These are phyloP conservation scores for Nebria ingens DNA, from an alignment of 1,140 invertebrate species.

Conservation along the genomic window DNA sequence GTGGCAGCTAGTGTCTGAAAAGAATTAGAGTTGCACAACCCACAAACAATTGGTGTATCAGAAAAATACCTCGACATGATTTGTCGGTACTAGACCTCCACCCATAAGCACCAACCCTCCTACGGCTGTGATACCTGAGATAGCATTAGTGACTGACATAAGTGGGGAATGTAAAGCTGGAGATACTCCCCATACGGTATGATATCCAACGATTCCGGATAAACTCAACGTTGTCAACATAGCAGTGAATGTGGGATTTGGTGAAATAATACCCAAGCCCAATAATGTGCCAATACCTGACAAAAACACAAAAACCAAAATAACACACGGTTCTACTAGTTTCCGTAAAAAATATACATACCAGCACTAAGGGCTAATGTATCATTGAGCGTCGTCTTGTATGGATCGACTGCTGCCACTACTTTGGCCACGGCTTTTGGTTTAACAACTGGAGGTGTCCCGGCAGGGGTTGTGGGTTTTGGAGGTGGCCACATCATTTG, in stretches of 20 bases:
- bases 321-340: slow-evolving; percentile 17
- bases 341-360: slow-evolving; percentile 22
- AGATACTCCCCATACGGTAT: slow-evolving; percentile 87
- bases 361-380: slow-evolving; percentile 61
- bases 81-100: slow-evolving; percentile 63
- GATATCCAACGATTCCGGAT: slow-evolving; percentile 75
- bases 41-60: no score
- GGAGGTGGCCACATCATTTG: slow-evolving; percentile 73
- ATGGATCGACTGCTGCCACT: slow-evolving; percentile 39
- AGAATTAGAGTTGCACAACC: no score
- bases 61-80: slow-evolving; percentile 49
- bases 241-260: slow-evolving; percentile 72
- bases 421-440: slow-evolving; percentile 32
- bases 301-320: slow-evolving; percentile 16
- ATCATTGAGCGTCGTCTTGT: slow-evolving; percentile 50
- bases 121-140: slow-evolving; percentile 84
- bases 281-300: slow-evolving; percentile 56
- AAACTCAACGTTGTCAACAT: slow-evolving; percentile 81
- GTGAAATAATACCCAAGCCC: slow-evolving; percentile 62
- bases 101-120: slow-evolving; percentile 75
- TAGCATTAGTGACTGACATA: slow-evolving; percentile 90
- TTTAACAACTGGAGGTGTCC: slow-evolving; percentile 37
- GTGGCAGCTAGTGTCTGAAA: slow-evolving; percentile 57
- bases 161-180: slow-evolving; percentile 84
- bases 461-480: slow-evolving; percentile 41